These are phyloP conservation scores for Opisthocomus hoazin DNA, from an alignment of 2,113 vertebrate species.

Conservation along the genomic window DNA sequence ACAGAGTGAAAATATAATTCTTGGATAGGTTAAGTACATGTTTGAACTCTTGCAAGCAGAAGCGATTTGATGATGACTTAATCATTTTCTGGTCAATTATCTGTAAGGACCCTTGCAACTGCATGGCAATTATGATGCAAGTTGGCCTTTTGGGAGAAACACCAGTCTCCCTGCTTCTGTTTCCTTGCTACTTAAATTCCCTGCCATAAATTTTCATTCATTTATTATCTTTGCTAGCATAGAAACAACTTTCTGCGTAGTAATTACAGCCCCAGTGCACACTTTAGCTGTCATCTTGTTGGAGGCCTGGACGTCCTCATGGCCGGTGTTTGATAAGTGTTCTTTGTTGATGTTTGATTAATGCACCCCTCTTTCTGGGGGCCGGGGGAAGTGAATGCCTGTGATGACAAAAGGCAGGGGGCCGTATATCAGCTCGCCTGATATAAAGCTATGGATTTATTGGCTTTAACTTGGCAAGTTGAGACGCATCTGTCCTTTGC, in stretches of 20 bases:
- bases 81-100: slow-evolving; percentile 99
- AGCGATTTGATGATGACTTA: slow-evolving; percentile 99
- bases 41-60: slow-evolving; percentile 97
- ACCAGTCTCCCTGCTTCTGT: slow-evolving; percentile 84
- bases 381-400: slow-evolving; percentile 73
- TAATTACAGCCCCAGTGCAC: slow-evolving; percentile 81
- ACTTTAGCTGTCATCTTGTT: slow-evolving; percentile 80
- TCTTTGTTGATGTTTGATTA: slow-evolving; percentile 87
- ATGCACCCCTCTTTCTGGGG: slow-evolving; percentile 76
- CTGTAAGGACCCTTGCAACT: slow-evolving; percentile 90
- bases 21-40: slow-evolving; percentile 99
- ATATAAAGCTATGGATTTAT: slow-evolving; percentile 82
- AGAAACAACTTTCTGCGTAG: slow-evolving; percentile 85
- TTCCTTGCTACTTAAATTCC: slow-evolving; percentile 81
- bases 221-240: slow-evolving; percentile 84
- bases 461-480: slow-evolving; percentile 82
- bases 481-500: slow-evolving; percentile 76
- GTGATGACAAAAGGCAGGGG: slow-evolving; percentile 82
- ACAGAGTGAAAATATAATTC: slow-evolving; percentile 95
- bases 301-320: slow-evolving; percentile 80
- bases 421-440: slow-evolving; percentile 75
- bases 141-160: slow-evolving; percentile 86
- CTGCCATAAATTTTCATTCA: slow-evolving; percentile 86
- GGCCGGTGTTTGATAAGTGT: slow-evolving; percentile 80
- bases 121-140: slow-evolving; percentile 86